These are phyloP conservation scores for Isaurus tuberculatus DNA, from an alignment of 92 coral and sea anemone genomes.

Conservation along the genomic window DNA sequence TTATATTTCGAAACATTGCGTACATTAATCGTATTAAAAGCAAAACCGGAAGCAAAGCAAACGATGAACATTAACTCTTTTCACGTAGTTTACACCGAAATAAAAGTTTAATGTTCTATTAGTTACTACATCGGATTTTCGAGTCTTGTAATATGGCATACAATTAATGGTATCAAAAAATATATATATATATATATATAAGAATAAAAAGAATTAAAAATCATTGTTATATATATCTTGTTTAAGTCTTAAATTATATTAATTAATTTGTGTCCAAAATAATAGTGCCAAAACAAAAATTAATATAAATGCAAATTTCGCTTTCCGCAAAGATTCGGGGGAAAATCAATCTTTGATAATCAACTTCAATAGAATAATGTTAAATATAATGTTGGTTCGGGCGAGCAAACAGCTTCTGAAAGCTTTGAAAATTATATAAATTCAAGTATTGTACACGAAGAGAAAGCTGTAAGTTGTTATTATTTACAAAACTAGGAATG, in stretches of 20 bases:
- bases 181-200: neutral
- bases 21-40: neutral
- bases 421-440: neutral
- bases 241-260: slow-evolving; percentile 6
- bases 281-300: slow-evolving; percentile 23
- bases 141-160: neutral
- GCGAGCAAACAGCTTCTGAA: neutral
- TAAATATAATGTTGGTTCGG: neutral
- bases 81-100: neutral
- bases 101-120: slow-evolving; percentile 9
- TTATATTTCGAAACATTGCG: neutral
- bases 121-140: slow-evolving; percentile 10
- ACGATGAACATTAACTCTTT: neutral
- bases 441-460: neutral
- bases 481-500: neutral
- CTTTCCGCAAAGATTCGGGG: slow-evolving; percentile 5
- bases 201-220: neutral
- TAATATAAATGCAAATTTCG: slow-evolving; percentile 43
- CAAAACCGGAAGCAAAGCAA: neutral
- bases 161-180: slow-evolving; percentile 5
- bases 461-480: neutral
- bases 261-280: slow-evolving; percentile 22
- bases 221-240: neutral
- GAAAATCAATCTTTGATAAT: slow-evolving; percentile 25
- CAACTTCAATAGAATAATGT: neutral